Evolutionary conservation across 2,888 invertebrate species (phyloP), one percentile per base, ranked within the genome.

Genomic region (Catocala fraxini): DNA sequence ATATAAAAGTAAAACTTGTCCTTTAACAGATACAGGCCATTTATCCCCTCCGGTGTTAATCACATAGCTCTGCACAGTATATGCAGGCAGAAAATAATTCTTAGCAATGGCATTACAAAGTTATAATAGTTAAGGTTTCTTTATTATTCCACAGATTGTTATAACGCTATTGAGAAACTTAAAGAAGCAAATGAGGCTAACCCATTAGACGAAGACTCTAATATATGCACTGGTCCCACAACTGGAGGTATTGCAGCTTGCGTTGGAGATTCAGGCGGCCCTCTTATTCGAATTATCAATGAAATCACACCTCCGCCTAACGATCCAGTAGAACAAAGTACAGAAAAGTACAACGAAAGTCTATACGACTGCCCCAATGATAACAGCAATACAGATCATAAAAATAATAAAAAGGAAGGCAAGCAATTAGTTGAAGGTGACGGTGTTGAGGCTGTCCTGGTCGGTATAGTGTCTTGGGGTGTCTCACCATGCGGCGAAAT

Each of bases 391-490:
- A 43, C 63, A 12, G 12, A 41, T 6, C 7, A 58, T 25, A 11
- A 25, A 9, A 45, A 41, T 34, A 39, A 33, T 57, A 25, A 52
- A 13, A 56, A 33, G 13, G 41, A 12, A 59, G 63, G 7, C 42
- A 65, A 61, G 12, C 11, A n/a, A 25, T 25, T 25, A 25, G 25
- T 25, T 25, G 25, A 25, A 39, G 7, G 7, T 5, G 51, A 53
- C 49, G 46, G 62, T 1, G 13, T 7, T 35, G 56, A 49, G 55
- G 13, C 61, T 47, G 11, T 89, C 5, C 72, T 95, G 42, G 72
- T 95, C n/a, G 95, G 95, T 35, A 81, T 95, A 2, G 95, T 95
- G 0, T 95, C 95, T 0, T 95, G 95, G 95, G 95, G 95, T 0
- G 79, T 93, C 0, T 83, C 85, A 0, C 95, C 95, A 0, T 95